These are phyloP conservation scores for Eupsilia transversa DNA, from an alignment of 2,888 invertebrate genomes.

Conservation along the genomic window DNA sequence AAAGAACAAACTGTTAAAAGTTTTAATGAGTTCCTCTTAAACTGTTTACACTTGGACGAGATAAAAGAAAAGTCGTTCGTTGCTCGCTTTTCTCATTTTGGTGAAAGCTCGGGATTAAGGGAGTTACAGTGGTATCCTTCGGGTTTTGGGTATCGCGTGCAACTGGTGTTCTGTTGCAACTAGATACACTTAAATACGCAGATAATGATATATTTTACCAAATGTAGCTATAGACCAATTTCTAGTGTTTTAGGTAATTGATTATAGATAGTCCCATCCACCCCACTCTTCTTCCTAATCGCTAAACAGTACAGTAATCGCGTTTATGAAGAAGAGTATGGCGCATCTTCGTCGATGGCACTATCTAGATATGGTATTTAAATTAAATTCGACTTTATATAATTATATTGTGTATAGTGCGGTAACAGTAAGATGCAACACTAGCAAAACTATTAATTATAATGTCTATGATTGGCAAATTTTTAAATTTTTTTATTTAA, in stretches of 20 bases:
- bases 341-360: too few species aligned
- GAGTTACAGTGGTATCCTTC: slow-evolving; percentile 24
- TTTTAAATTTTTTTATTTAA: background rate
- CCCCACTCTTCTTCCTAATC: too few species aligned
- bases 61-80: slow-evolving; percentile 56
- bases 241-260: too few species aligned
- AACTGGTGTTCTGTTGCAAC: slow-evolving; percentile 40
- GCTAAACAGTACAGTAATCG: too few species aligned
- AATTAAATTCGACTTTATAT: background rate
- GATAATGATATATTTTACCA: too few species aligned
- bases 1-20: slow-evolving; percentile 76
- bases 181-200: background rate
- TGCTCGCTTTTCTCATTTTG: slow-evolving; percentile 52
- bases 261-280: too few species aligned
- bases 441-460: background rate
- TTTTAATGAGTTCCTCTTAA: slow-evolving; percentile 79
- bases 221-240: too few species aligned
- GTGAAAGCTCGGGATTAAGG: slow-evolving; percentile 41
- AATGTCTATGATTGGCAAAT: background rate
- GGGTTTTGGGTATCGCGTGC: slow-evolving; percentile 22
- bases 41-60: slow-evolving; percentile 74
- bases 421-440: background rate
- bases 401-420: background rate
- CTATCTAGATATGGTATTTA: background rate
- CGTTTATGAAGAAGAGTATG: too few species aligned